Conservation (phyloP, 2,888 invertebrate genomes). For the Dorcus parallelipipedus region DNA sequence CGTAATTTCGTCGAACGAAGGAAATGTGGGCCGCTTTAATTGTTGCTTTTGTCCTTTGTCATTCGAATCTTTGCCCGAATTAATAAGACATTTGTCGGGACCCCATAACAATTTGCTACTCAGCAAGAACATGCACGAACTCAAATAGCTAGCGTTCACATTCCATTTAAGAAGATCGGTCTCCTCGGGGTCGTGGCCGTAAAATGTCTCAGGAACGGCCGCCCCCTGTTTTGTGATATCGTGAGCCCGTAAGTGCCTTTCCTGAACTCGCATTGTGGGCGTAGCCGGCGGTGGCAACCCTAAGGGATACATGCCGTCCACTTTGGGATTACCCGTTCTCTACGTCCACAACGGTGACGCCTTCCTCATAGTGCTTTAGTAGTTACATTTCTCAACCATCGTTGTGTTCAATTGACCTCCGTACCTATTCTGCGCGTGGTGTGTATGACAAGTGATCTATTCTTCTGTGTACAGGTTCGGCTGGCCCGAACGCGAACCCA, state of each 20-base stretch:
- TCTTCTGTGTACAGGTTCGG: slow-evolving; percentile 28
- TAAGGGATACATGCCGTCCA: slow-evolving; percentile 31
- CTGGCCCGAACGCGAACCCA: slow-evolving; percentile 35
- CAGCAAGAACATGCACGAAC: slow-evolving; percentile 83
- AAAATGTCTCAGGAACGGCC: slow-evolving; percentile 24
- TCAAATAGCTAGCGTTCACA: slow-evolving; percentile 35
- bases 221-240: slow-evolving; percentile 30
- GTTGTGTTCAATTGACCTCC: slow-evolving; percentile 48
- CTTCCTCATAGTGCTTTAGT: slow-evolving; percentile 37
- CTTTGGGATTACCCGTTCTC: slow-evolving; percentile 31
- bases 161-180: slow-evolving; percentile 9
- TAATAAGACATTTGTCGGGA: slow-evolving; percentile 82
- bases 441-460: slow-evolving; percentile 36
- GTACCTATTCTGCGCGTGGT: slow-evolving; percentile 46
- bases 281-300: slow-evolving; percentile 28
- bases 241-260: slow-evolving; percentile 29
- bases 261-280: slow-evolving; percentile 14
- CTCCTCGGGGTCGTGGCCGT: slow-evolving; percentile 11
- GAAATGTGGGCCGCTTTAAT: slow-evolving; percentile 71
- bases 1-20: slow-evolving; percentile 80
- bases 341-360: background rate
- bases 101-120: slow-evolving; percentile 84
- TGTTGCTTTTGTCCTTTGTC: slow-evolving; percentile 86
- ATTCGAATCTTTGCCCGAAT: slow-evolving; percentile 81
- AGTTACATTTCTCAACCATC: slow-evolving; percentile 41